These are phyloP conservation scores for Sesamia inferens DNA, from an alignment of 2,888 invertebrate species.

Conservation along the genomic window DNA sequence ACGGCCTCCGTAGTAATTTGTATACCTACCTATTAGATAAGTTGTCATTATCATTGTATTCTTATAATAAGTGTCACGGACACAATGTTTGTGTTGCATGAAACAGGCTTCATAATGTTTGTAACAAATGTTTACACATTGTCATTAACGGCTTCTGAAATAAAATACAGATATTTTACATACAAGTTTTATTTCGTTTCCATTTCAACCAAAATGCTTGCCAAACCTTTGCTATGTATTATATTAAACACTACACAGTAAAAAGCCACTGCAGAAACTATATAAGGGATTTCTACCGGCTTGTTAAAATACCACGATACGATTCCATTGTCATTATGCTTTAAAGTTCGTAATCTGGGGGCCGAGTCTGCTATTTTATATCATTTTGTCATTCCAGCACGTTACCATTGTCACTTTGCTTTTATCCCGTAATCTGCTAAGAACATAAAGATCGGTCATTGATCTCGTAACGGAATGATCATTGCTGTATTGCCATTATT, in stretches of 20 bases:
- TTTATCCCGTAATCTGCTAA: no score
- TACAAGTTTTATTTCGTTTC: conserved; percentile 50
- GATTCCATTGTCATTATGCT: no score
- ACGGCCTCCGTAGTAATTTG: conserved; percentile 27
- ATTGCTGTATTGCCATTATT: no score
- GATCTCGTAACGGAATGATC: no score
- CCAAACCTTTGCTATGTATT: background rate
- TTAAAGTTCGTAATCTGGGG: no score
- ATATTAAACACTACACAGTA: background rate
- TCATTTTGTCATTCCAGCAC: no score
- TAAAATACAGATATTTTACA: conserved; percentile 61
- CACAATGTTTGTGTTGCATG: conserved; percentile 34
- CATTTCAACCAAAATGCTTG: background rate
- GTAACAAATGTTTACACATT: conserved; percentile 50
- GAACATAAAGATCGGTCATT: no score
- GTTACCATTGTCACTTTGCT: no score
- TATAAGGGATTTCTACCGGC: no score
- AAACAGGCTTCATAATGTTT: conserved; percentile 45
- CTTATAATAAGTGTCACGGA: conserved; percentile 33
- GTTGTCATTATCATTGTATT: conserved; percentile 41
- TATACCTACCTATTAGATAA: conserved; percentile 49
- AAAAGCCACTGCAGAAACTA: background rate
- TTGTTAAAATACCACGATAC: no score
- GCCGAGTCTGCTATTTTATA: no score
- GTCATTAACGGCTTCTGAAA: conserved; percentile 60